Conservation (phyloP, 2,113 vertebrate genomes). For the Natator depressus region DNA sequence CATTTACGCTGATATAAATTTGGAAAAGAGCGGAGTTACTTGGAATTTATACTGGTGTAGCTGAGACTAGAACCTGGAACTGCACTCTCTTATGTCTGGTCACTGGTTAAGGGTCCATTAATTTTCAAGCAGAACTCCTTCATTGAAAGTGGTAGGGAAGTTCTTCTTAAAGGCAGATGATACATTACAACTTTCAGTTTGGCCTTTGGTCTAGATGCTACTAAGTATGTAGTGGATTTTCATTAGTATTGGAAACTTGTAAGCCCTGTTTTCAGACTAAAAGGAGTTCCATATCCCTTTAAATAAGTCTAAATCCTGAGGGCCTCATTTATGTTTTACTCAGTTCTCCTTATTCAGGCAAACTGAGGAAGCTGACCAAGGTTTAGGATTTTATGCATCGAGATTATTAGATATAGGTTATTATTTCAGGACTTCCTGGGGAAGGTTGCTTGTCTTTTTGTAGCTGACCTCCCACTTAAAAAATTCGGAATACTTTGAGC, state of each 20-base stretch:
- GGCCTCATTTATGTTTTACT: not conserved
- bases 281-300: not conserved
- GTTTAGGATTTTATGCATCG: not conserved
- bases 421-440: not conserved
- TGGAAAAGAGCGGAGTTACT: not conserved
- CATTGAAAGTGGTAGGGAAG: fast-evolving
- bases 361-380: not conserved
- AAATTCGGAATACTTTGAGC: not conserved
- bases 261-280: not conserved
- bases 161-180: conserved; percentile 14
- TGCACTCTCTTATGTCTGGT: not conserved
- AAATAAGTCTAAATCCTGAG: not conserved
- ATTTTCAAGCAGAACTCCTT: not conserved
- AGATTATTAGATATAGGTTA: not conserved
- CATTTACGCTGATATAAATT: not conserved
- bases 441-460: not conserved
- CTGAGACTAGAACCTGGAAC: not conserved
- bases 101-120: not conserved
- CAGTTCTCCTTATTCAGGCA: not conserved
- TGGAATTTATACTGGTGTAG: not conserved
- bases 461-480: not conserved
- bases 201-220: not conserved
- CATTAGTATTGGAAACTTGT: not conserved
- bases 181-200: fast-evolving
- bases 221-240: not conserved